A percentile compares a stretch with the other conserved stretches of the same genome.
Evolutionary conservation across 64 coral and sea anemone species (phyloP).

Genomic region (Pocillopora damicornis): DNA sequence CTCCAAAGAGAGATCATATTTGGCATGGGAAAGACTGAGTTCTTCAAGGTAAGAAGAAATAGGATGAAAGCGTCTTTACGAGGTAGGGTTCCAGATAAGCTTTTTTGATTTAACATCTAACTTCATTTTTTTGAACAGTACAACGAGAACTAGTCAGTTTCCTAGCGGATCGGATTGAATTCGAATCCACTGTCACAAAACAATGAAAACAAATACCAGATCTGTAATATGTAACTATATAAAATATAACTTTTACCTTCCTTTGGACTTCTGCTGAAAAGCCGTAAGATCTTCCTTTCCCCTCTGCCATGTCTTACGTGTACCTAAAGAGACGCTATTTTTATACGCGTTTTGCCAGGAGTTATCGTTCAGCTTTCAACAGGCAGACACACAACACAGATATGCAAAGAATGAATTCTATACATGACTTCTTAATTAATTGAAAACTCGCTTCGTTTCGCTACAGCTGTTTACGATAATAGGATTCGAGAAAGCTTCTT

Average conservation of each 20-base stretch:
- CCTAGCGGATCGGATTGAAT: too few species aligned
- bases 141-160: too few species aligned
- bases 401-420: neutral
- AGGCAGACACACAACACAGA: neutral
- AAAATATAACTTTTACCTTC: neutral
- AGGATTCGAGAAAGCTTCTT: neutral
- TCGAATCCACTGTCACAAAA: too few species aligned
- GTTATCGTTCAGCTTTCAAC: neutral
- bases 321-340: neutral
- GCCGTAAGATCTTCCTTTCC: neutral
- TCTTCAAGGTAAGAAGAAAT: too few species aligned
- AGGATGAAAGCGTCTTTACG: too few species aligned
- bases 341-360: neutral
- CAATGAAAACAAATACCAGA: too few species aligned
- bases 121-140: too few species aligned
- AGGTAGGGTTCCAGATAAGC: too few species aligned
- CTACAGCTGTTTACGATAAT: neutral
- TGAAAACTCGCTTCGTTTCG: neutral
- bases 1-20: too few species aligned
- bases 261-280: conserved; percentile 17
- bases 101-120: too few species aligned
- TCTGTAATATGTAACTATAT: too few species aligned
- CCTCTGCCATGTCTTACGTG: neutral
- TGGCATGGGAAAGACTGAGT: too few species aligned
- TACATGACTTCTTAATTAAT: neutral